Conservation (phyloP, 2,113 vertebrate species). For the Burhinus bistriatus region DNA sequence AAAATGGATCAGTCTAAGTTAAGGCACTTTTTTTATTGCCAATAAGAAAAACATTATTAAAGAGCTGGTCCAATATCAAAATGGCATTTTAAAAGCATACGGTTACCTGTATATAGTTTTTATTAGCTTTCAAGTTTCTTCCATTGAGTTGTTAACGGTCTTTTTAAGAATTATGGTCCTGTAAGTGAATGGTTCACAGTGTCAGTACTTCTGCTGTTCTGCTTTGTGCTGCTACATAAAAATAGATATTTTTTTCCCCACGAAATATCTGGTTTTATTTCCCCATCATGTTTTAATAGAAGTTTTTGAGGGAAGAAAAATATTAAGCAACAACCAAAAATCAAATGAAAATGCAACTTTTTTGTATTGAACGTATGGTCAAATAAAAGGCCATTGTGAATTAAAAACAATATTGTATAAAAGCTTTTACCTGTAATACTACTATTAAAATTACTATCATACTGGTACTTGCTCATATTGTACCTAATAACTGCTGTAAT, state of each 20-base stretch:
- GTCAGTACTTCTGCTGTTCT: slow-evolving; percentile 49
- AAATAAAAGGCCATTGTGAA: slow-evolving; percentile 44
- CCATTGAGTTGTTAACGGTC: slow-evolving; percentile 64
- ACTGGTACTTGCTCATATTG: background rate
- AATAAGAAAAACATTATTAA: slow-evolving; percentile 69
- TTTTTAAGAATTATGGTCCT: slow-evolving; percentile 69
- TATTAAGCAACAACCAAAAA: slow-evolving; percentile 11
- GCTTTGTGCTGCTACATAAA: slow-evolving; percentile 41
- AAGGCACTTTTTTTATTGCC: slow-evolving; percentile 55
- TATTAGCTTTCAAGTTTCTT: slow-evolving; percentile 73
- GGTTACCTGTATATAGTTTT: slow-evolving; percentile 54
- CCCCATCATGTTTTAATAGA: slow-evolving; percentile 39
- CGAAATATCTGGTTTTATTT: slow-evolving; percentile 49
- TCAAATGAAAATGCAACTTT: slow-evolving; percentile 12
- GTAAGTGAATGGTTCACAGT: slow-evolving; percentile 35
- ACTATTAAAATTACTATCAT: slow-evolving; percentile 15
- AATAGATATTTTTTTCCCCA: background rate
- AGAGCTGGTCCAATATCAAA: slow-evolving; percentile 67
- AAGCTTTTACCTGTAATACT: slow-evolving; percentile 49
- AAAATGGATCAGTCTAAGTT: slow-evolving; percentile 55
- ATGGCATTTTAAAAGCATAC: slow-evolving; percentile 63
- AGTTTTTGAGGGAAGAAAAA: slow-evolving; percentile 31
- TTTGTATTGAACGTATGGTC: slow-evolving; percentile 9
- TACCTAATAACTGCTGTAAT: slow-evolving; percentile 30
- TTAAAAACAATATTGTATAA: slow-evolving; percentile 21